These are phyloP conservation scores for Didymodactylos carnosus DNA, from an alignment of 2,888 invertebrate genomes.

Conservation along the genomic window DNA sequence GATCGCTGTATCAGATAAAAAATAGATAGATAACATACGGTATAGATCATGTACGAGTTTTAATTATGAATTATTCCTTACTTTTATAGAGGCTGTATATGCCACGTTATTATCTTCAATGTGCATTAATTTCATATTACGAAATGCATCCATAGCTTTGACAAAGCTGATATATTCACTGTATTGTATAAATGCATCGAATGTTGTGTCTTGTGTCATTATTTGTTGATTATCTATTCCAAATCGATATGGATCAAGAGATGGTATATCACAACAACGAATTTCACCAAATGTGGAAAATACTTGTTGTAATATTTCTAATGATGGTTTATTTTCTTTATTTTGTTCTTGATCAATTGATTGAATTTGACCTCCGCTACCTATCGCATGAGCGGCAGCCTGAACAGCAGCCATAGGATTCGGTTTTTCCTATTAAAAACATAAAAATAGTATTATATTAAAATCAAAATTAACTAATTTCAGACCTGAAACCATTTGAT, in stretches of 20 bases:
- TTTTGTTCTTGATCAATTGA: not conserved
- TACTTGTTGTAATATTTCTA: conserved; percentile 38
- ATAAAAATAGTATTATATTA: no score
- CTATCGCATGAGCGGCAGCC: not conserved
- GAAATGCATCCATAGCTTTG: conserved; percentile 72
- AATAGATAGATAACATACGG: no score
- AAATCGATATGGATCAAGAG: conserved; percentile 58
- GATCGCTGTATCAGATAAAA: no score
- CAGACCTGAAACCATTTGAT: conserved; percentile 54
- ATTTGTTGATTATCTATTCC: not conserved
- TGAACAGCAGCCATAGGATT: not conserved
- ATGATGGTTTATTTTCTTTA: not conserved
- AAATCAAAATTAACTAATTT: no score
- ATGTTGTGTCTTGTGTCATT: conserved; percentile 53
- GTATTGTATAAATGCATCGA: conserved; percentile 79
- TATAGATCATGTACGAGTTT: no score
- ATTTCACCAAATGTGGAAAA: conserved; percentile 78
- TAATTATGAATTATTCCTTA: no score
- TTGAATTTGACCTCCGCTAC: not conserved
- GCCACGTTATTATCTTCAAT: conserved; percentile 39
- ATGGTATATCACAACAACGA: conserved; percentile 67
- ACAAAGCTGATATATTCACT: conserved; percentile 82
- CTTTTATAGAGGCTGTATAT: conserved; percentile 34
- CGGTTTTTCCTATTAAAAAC: not conserved
- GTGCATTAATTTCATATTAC: conserved; percentile 64